These are phyloP conservation scores for Dryobota labecula DNA, from an alignment of 2,888 invertebrate species.

Conservation along the genomic window DNA sequence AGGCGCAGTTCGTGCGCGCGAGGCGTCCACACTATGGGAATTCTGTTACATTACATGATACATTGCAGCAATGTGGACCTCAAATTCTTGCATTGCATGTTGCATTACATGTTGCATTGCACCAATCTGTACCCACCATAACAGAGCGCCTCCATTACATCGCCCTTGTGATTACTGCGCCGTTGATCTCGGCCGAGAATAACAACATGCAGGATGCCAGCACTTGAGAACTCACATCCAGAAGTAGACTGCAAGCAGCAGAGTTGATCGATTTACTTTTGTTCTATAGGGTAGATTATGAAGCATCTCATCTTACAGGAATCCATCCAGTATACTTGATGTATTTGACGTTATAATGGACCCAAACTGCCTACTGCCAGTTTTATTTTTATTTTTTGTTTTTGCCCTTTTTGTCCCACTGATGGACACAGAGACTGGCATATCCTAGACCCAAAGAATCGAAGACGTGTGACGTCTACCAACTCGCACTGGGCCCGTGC, in stretches of 20 bases:
- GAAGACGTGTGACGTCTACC: neutral
- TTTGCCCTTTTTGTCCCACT: neutral
- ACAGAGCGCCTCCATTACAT: conserved; percentile 6
- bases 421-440: neutral
- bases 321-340: neutral
- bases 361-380: neutral
- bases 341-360: neutral
- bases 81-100: too few species aligned
- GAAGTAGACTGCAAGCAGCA: neutral
- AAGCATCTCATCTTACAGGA: neutral
- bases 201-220: neutral
- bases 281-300: neutral
- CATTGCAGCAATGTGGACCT: too few species aligned
- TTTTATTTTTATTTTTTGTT: neutral
- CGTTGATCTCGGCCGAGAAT: conserved; percentile 19
- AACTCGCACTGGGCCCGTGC: neutral
- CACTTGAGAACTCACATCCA: neutral
- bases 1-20: conserved; percentile 15
- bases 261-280: neutral
- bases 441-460: too few species aligned
- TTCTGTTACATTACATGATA: too few species aligned
- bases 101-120: too few species aligned
- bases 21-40: conserved; percentile 3
- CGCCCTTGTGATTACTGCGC: neutral
- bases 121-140: too few species aligned